Percentiles rank a stretch among this genome's conserved stretches.
phyloP scores from a whole-genome alignment of 2,113 vertebrate genomes.

The Helogale parvula region DNA sequence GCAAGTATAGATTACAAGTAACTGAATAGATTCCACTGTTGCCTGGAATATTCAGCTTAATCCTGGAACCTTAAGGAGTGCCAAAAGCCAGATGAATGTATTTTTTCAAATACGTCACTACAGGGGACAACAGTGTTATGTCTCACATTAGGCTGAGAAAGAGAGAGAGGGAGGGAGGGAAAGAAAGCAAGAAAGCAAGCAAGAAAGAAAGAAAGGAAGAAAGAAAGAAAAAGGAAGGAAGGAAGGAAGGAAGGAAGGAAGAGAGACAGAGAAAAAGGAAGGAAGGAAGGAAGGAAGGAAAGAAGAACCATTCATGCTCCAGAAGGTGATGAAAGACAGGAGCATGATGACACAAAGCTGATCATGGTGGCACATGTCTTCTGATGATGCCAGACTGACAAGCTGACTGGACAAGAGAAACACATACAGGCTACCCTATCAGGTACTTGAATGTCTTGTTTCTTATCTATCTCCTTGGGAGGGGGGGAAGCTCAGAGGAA shows the following conservation, averaged over 20 bases:
- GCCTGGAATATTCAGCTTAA: neutral
- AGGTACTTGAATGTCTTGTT: constrained; percentile 86
- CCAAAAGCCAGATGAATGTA: constrained; percentile 25
- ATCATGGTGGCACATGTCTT: constrained; percentile 87
- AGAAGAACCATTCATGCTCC: constrained; percentile 83
- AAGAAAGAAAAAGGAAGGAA: neutral
- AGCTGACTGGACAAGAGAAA: constrained; percentile 86
- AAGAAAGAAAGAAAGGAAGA: neutral
- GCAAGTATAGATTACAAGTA: neutral
- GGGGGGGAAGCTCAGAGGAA: constrained; percentile 76
- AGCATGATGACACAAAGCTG: constrained; percentile 90
- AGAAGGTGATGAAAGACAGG: constrained; percentile 90
- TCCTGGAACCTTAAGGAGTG: neutral
- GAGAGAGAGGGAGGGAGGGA: neutral
- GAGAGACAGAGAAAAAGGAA: neutral
- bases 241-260: constrained; percentile 44
- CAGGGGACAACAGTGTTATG: constrained; percentile 64
- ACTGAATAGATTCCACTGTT: neutral
- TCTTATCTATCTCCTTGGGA: constrained; percentile 86
- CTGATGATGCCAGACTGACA: constrained; percentile 87
- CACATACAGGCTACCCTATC: constrained; percentile 85
- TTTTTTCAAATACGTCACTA: constrained; percentile 40
- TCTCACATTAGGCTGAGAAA: constrained; percentile 74
- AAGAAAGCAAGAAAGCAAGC: constrained; percentile 70
- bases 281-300: constrained; percentile 59